Evolutionary conservation across 2,113 vertebrate genomes (phyloP).

Genomic region (Mus spicilegus): DNA sequence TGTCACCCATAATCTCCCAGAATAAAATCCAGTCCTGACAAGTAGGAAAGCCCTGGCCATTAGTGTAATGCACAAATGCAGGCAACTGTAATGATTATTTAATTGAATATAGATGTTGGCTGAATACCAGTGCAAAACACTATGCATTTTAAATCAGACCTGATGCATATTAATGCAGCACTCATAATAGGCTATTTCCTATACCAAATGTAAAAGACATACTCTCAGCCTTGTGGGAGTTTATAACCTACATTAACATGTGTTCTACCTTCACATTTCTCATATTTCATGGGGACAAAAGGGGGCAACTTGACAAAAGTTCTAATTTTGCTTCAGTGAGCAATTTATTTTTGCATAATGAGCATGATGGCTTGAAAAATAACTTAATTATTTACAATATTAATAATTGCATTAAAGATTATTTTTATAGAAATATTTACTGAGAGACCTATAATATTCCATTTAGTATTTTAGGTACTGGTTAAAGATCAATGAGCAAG

Average conservation of each 20-base stretch:
- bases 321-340: constrained; percentile 43
- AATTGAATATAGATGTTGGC: constrained; percentile 78
- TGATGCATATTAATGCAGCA: constrained; percentile 68
- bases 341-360: constrained; percentile 52
- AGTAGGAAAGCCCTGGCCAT: constrained; percentile 45
- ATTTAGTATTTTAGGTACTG: background rate
- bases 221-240: constrained; percentile 41
- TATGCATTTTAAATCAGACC: constrained; percentile 76
- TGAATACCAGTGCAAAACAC: constrained; percentile 76
- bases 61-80: constrained; percentile 34
- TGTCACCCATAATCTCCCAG: background rate
- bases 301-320: constrained; percentile 49
- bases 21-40: constrained; percentile 51
- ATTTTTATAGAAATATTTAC: constrained; percentile 40
- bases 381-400: background rate
- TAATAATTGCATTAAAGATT: background rate
- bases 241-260: constrained; percentile 58
- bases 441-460: background rate
- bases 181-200: constrained; percentile 68
- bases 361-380: background rate
- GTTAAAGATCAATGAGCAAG: background rate
- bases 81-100: constrained; percentile 75
- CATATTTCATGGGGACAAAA: constrained; percentile 36
- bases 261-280: constrained; percentile 16
- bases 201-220: constrained; percentile 58